Conservation (phyloP, 2,888 invertebrate genomes). For the Hedychridium roseum region DNA sequence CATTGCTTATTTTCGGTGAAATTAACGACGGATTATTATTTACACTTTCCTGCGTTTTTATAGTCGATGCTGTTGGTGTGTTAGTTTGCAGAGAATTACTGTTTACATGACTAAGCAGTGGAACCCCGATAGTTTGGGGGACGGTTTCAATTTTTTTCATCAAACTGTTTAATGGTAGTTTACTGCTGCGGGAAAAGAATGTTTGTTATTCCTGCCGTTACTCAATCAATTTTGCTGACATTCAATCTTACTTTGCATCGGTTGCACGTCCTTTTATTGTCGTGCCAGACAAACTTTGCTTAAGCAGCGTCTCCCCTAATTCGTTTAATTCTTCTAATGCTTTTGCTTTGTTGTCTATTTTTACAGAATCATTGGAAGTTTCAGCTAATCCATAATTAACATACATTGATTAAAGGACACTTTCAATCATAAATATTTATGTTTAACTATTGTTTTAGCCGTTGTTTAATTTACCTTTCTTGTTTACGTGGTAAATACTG, state of each 20-base stretch:
- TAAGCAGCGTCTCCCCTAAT: slow-evolving; percentile 81
- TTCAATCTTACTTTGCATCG: slow-evolving; percentile 50
- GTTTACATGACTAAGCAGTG: not conserved
- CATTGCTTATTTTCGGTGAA: slow-evolving; percentile 20
- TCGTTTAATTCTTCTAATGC: slow-evolving; percentile 81
- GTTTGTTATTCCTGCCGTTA: not conserved
- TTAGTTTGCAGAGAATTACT: slow-evolving; percentile 9
- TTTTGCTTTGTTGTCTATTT: slow-evolving; percentile 63
- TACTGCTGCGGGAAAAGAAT: not conserved
- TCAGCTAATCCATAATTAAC: too few species aligned
- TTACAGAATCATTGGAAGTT: slow-evolving; percentile 14
- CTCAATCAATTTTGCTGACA: not conserved
- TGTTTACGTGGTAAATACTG: slow-evolving; percentile 34
- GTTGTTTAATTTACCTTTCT: slow-evolving; percentile 31
- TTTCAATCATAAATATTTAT: too few species aligned
- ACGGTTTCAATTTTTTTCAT: slow-evolving; percentile 17
- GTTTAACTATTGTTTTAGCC: too few species aligned
- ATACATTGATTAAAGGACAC: too few species aligned
- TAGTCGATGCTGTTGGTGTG: slow-evolving; percentile 1
- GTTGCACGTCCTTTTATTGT: slow-evolving; percentile 62
- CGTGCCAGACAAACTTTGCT: slow-evolving; percentile 67
- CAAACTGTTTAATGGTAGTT: slow-evolving; percentile 69
- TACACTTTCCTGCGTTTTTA: slow-evolving; percentile 10
- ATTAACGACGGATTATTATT: slow-evolving; percentile 6
- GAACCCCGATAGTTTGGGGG: slow-evolving; percentile 17